These are phyloP conservation scores for Penaeus monodon DNA, from an alignment of 2,888 invertebrate species.

Conservation along the genomic window DNA sequence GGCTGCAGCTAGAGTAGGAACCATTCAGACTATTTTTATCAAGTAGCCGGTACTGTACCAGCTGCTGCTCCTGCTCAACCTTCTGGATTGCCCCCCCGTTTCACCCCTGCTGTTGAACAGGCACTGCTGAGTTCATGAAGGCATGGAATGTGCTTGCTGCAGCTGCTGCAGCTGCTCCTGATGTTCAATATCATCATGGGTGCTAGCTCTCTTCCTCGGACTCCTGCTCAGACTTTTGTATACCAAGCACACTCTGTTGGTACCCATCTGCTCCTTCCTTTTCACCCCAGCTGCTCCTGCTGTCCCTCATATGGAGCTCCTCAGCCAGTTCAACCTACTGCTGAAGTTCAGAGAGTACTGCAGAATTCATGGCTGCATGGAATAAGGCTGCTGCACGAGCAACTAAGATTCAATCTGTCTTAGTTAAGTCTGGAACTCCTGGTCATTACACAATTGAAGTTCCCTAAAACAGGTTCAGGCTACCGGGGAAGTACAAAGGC, in stretches of 20 bases:
- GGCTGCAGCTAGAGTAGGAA: no score
- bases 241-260: not conserved
- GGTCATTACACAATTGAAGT: not conserved
- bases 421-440: not conserved
- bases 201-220: not conserved
- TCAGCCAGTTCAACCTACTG: conserved; percentile 2
- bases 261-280: no score
- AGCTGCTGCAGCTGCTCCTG: conserved; percentile 10
- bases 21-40: no score
- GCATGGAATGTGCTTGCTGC: conserved; percentile 12
- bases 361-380: no score
- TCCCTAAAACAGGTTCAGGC: conserved; percentile 24
- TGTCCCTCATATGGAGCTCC: conserved; percentile 1
- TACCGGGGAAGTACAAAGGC: conserved; percentile 30
- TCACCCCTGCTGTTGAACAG: conserved; percentile 2
- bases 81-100: no score
- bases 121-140: conserved; percentile 9
- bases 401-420: not conserved
- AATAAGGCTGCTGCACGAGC: no score
- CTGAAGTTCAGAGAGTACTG: conserved; percentile 12
- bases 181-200: conserved; percentile 12
- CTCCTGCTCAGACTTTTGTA: not conserved
- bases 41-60: no score
- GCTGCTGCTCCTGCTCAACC: no score
- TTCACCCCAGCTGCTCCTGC: not conserved